These are phyloP conservation scores for Catharus minimus DNA, from an alignment of 2,113 vertebrate species.

Conservation along the genomic window DNA sequence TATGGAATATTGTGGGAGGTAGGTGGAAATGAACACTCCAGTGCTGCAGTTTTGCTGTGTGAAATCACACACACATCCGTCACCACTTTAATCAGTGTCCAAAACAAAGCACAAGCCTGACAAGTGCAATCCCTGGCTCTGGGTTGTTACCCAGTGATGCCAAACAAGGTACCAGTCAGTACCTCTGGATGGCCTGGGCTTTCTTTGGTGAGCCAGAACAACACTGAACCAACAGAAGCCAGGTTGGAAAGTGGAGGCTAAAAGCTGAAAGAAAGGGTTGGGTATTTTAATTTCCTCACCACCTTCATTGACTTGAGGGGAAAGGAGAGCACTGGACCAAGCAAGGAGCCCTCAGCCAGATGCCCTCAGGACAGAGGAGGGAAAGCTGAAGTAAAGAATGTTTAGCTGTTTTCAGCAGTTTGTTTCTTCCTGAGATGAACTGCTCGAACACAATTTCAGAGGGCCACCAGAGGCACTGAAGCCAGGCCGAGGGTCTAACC, in stretches of 20 bases:
- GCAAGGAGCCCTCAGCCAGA: background rate
- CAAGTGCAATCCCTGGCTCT: too few relatives aligned
- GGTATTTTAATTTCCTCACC: background rate
- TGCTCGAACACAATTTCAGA: background rate
- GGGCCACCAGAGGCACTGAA: background rate
- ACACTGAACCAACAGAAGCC: background rate
- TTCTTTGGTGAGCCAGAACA: background rate
- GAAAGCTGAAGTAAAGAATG: background rate
- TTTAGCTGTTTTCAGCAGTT: background rate
- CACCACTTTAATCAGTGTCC: background rate
- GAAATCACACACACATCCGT: background rate
- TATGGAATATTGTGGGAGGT: background rate
- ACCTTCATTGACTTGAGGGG: background rate
- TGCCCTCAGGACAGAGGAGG: background rate
- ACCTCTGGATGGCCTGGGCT: accelerated
- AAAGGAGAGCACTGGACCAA: background rate
- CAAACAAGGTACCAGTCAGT: background rate
- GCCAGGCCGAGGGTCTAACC: background rate
- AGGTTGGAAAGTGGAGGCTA: background rate
- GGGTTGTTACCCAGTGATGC: background rate
- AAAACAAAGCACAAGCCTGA: background rate
- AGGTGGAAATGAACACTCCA: background rate
- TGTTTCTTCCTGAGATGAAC: background rate
- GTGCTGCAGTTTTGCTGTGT: background rate
- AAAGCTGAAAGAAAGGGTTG: background rate